Evolutionary conservation across 2,113 vertebrate species (phyloP).

Genomic region (Tragulus kanchil): DNA sequence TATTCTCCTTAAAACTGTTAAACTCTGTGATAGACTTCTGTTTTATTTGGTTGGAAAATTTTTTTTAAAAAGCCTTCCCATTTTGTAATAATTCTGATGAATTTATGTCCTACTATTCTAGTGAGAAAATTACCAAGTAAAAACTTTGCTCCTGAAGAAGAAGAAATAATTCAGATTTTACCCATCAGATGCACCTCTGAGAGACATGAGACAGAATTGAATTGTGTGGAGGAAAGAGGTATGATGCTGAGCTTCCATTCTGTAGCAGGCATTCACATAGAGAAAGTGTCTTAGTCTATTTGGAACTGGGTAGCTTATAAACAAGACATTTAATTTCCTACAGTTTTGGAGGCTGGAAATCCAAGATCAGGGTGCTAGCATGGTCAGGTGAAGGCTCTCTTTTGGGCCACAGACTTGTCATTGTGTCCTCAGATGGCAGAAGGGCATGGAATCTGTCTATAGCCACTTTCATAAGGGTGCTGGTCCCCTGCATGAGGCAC

Average conservation of each 20-base stretch:
- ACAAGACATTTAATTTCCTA: not conserved
- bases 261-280: not conserved
- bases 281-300: not conserved
- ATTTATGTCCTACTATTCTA: not conserved
- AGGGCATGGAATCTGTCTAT: not conserved
- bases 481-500: not conserved
- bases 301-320: not conserved
- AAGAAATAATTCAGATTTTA: not conserved
- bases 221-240: not conserved
- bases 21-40: not conserved
- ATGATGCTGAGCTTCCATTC: not conserved
- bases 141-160: not conserved
- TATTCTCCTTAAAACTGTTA: slow-evolving; percentile 21
- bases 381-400: not conserved
- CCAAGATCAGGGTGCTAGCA: not conserved
- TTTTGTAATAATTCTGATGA: not conserved
- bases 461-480: not conserved
- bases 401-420: not conserved
- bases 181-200: not conserved
- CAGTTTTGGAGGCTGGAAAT: not conserved
- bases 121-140: not conserved
- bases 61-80: not conserved
- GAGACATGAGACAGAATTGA: not conserved
- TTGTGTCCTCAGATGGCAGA: not conserved
- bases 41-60: not conserved